These are phyloP conservation scores for Ursus arctos DNA, from an alignment of 2,113 vertebrate species.

Conservation along the genomic window DNA sequence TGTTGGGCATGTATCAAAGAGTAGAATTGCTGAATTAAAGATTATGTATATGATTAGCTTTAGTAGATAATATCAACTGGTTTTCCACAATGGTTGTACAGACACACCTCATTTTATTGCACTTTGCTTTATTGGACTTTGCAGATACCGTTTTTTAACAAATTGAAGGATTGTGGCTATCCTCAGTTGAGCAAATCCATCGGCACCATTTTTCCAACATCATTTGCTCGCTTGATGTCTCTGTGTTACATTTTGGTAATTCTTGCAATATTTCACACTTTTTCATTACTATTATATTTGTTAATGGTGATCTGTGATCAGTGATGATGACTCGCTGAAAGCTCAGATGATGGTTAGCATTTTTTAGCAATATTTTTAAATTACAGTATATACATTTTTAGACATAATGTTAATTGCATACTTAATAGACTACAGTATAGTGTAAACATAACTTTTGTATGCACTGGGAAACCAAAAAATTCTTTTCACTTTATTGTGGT, in stretches of 20 bases:
- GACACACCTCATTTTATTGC: not conserved
- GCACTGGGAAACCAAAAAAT: not conserved
- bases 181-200: not conserved
- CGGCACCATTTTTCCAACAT: not conserved
- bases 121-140: not conserved
- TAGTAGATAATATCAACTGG: not conserved
- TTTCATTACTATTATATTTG: not conserved
- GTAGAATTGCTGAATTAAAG: conserved; percentile 1
- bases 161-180: not conserved
- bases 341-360: not conserved
- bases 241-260: not conserved
- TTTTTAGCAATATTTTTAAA: not conserved
- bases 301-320: not conserved
- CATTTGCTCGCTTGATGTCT: not conserved
- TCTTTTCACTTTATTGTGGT: not conserved
- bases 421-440: not conserved
- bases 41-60: conserved; percentile 5
- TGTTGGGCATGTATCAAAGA: not conserved
- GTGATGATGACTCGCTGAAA: not conserved
- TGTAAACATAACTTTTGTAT: not conserved
- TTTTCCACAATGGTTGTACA: not conserved
- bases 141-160: not conserved
- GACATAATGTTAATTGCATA: not conserved
- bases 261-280: not conserved
- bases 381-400: not conserved